These are phyloP conservation scores for Ectemnius lituratus DNA, from an alignment of 2,888 invertebrate genomes.

Conservation along the genomic window DNA sequence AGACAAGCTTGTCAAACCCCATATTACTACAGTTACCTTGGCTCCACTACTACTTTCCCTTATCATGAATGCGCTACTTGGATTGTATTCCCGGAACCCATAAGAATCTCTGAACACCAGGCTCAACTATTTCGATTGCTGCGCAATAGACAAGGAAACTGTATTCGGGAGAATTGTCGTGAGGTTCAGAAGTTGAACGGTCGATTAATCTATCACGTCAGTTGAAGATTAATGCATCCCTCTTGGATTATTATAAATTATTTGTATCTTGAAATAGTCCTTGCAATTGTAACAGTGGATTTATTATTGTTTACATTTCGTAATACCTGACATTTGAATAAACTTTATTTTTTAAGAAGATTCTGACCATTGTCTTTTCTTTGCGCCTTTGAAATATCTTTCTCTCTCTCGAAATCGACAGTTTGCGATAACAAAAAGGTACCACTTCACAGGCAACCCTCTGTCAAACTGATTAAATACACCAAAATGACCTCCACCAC, in stretches of 20 bases:
- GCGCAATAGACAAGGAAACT: slow-evolving; percentile 24
- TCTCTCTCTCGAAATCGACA: too few species aligned
- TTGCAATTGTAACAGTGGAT: slow-evolving; percentile 2
- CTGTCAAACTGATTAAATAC: too few species aligned
- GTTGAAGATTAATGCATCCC: neutral
- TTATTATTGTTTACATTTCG: too few species aligned
- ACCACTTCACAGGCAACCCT: too few species aligned
- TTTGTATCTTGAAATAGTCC: neutral
- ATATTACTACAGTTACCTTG: slow-evolving; percentile 65
- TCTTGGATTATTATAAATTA: neutral
- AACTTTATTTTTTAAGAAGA: too few species aligned
- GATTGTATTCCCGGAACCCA: slow-evolving; percentile 65
- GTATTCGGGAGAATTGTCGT: slow-evolving; percentile 45
- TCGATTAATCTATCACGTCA: slow-evolving; percentile 42
- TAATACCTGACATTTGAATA: too few species aligned
- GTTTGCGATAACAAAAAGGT: too few species aligned
- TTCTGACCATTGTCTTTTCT: too few species aligned
- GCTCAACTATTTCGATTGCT: slow-evolving; percentile 50
- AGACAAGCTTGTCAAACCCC: slow-evolving; percentile 50
- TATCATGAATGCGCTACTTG: slow-evolving; percentile 66
- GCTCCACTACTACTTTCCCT: slow-evolving; percentile 64
- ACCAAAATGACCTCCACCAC: too few species aligned
- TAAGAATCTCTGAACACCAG: slow-evolving; percentile 63
- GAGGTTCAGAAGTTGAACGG: slow-evolving; percentile 51
- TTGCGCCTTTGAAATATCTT: too few species aligned